Conservation (phyloP, 2,888 invertebrate genomes). For the Dryomyza anilis region DNA sequence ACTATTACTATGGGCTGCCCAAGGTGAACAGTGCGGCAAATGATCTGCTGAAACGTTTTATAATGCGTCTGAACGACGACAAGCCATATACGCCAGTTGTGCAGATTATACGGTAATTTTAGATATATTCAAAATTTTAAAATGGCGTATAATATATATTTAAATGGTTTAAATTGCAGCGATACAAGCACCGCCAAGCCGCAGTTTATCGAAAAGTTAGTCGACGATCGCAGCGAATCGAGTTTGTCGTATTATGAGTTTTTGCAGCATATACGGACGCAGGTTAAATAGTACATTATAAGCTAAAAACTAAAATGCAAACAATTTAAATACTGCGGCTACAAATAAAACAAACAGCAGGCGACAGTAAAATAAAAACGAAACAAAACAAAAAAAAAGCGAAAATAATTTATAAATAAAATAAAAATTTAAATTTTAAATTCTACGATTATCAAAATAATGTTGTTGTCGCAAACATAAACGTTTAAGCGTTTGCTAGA, state of each 20-base stretch:
- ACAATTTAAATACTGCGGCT: constrained; percentile 1
- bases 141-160: not conserved
- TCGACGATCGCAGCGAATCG: constrained; percentile 94
- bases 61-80: constrained; percentile 82
- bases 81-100: constrained; percentile 80
- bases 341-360: too few relatives aligned
- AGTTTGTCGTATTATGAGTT: constrained; percentile 98
- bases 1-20: constrained; percentile 81
- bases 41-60: constrained; percentile 76
- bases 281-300: constrained; percentile 75
- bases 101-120: constrained; percentile 77
- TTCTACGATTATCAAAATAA: too few relatives aligned
- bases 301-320: constrained; percentile 42
- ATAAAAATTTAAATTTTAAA: not conserved
- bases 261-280: constrained; percentile 89
- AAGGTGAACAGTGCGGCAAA: constrained; percentile 76
- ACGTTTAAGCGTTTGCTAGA: too few relatives aligned
- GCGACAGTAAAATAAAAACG: not conserved
- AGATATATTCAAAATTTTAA: too few relatives aligned
- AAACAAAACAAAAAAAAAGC: not conserved
- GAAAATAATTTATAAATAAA: not conserved
- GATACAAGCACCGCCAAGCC: constrained; percentile 87
- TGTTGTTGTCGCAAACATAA: too few relatives aligned
- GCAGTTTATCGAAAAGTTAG: constrained; percentile 83
- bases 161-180: constrained; percentile 63